phyloP scores from a whole-genome alignment of 1,140 invertebrate genomes.

The Leptopilina clavipes region DNA sequence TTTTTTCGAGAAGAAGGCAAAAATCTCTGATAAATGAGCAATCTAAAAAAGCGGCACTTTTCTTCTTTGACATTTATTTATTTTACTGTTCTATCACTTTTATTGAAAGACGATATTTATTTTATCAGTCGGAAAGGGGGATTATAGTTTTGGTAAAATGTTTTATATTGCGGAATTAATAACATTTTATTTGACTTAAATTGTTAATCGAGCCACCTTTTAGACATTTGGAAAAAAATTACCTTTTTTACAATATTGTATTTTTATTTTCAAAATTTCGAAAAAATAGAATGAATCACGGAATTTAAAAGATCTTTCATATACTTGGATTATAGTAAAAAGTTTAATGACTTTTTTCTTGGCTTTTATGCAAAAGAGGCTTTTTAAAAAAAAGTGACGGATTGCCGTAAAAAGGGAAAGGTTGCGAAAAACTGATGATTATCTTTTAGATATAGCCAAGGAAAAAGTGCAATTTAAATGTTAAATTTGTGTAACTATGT shows the following conservation, averaged over 20 bases:
- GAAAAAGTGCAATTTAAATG: background rate
- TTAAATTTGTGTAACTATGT: background rate
- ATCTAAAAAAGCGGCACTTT: conserved; percentile 30
- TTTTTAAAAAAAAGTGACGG: background rate
- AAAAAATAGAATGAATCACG: background rate
- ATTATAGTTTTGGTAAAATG: conserved; percentile 1
- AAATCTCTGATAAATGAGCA: conserved; percentile 24
- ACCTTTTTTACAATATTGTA: background rate
- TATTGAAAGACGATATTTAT: background rate
- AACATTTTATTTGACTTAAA: conserved; percentile 7
- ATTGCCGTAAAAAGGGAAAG: background rate
- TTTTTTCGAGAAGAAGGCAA: background rate
- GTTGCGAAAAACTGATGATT: background rate
- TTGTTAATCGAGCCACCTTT: background rate
- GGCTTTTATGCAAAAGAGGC: background rate
- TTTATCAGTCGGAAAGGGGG: background rate
- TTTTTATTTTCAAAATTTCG: background rate
- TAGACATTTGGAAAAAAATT: background rate
- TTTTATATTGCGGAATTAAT: conserved; percentile 1
- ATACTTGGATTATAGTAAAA: background rate
- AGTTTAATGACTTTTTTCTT: background rate
- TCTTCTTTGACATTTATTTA: conserved; percentile 29
- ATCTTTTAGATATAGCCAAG: background rate
- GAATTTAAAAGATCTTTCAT: too few relatives aligned
- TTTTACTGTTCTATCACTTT: conserved; percentile 14